Conservation (phyloP, 2,113 vertebrate species). For the Stomatorhinus ivindoensis region DNA sequence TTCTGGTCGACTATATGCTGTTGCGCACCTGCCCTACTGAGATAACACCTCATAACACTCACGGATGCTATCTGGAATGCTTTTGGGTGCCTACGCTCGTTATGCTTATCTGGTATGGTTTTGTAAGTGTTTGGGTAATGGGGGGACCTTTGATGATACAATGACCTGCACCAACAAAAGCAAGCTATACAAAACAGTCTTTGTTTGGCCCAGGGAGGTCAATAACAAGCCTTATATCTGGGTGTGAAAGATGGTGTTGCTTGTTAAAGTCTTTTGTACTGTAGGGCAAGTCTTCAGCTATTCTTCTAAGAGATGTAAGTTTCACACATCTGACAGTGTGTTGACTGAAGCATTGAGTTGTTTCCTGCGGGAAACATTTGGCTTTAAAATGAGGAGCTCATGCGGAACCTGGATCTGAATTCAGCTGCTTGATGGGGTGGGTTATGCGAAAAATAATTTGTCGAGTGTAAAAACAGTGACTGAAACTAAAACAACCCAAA, state of each 20-base stretch:
- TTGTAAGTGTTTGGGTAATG: not conserved
- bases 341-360: not conserved
- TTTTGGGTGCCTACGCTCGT: not conserved
- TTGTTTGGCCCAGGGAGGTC: not conserved
- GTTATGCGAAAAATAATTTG: not conserved
- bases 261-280: not conserved
- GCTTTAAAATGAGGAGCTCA: not conserved
- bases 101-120: not conserved
- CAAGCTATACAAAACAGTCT: not conserved
- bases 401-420: not conserved
- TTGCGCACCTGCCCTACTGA: constrained; percentile 57
- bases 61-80: not conserved
- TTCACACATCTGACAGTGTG: not conserved
- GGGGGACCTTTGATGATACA: not conserved
- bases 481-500: not conserved
- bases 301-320: not conserved
- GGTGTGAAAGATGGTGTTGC: not conserved
- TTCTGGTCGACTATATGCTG: constrained; percentile 3
- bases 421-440: not conserved
- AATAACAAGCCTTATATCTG: not conserved
- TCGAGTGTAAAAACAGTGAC: not conserved
- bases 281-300: not conserved
- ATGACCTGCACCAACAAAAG: not conserved
- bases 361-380: not conserved
- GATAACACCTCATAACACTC: not conserved